These are phyloP conservation scores for Rhineura floridana DNA, from an alignment of 2,113 vertebrate genomes.

Conservation along the genomic window DNA sequence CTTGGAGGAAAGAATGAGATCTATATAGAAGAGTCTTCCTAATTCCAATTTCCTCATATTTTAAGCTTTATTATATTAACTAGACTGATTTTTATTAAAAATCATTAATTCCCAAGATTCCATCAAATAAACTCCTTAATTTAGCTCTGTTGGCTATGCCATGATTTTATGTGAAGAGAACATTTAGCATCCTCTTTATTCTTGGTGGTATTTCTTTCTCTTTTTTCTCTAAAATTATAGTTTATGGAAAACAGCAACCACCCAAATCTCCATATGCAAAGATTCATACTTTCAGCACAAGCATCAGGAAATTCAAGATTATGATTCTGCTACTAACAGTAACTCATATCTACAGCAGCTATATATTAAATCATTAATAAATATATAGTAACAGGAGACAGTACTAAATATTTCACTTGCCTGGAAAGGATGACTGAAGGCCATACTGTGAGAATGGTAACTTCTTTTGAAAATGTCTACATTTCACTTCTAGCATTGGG, in stretches of 20 bases:
- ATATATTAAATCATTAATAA: slow-evolving; percentile 30
- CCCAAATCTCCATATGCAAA: not conserved
- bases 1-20: not conserved
- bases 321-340: slow-evolving; percentile 4
- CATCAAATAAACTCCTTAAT: not conserved
- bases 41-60: not conserved
- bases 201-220: slow-evolving; percentile 4
- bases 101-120: not conserved
- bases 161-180: not conserved
- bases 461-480: not conserved
- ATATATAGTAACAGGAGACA: slow-evolving; percentile 22
- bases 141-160: not conserved
- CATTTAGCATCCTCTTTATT: not conserved
- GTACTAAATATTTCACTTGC: not conserved
- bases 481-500: not conserved
- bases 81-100: not conserved
- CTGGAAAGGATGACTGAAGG: slow-evolving; percentile 23
- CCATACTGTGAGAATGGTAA: slow-evolving; percentile 5
- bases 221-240: not conserved
- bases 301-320: slow-evolving; percentile 44
- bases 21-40: not conserved
- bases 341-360: not conserved
- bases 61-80: not conserved
- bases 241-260: not conserved
- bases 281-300: slow-evolving; percentile 16